Evolutionary conservation across 2,888 invertebrate species (phyloP).

Genomic region (Leptodirus hochenwartii): DNA sequence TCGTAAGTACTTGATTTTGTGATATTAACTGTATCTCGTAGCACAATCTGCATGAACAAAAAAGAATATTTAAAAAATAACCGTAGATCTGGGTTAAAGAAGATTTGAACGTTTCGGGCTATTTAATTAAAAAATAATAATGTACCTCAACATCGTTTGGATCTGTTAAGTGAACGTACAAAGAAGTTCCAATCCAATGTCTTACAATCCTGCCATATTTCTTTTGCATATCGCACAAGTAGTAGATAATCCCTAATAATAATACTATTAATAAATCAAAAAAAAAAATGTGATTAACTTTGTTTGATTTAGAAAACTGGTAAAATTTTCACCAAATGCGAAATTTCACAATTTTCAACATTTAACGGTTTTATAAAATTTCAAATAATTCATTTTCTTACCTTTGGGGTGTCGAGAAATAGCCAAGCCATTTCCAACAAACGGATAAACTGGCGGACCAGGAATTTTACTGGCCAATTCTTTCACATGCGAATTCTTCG

Average conservation of each 20-base stretch:
- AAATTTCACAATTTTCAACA: no score
- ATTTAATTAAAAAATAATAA: slow-evolving; percentile 2
- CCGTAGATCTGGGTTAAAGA: slow-evolving; percentile 3
- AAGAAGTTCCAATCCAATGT: slow-evolving; percentile 5
- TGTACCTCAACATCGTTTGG: slow-evolving; percentile 8
- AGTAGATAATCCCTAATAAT: slow-evolving; percentile 5
- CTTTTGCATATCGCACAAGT: slow-evolving; percentile 3
- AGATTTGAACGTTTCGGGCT: slow-evolving; percentile 1
- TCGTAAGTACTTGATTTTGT: slow-evolving; percentile 7
- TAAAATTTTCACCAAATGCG: no score
- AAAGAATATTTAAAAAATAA: no score
- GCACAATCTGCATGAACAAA: slow-evolving; percentile 7
- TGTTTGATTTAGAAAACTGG: no score
- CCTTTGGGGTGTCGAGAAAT: not conserved
- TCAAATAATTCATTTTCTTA: no score
- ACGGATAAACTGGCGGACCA: no score
- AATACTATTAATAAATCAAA: no score
- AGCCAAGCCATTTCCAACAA: no score
- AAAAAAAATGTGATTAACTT: no score
- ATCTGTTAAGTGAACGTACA: slow-evolving; percentile 7
- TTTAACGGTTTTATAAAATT: no score
- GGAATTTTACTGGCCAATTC: slow-evolving; percentile 2
- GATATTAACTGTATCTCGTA: slow-evolving; percentile 7
- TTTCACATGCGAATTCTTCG: not conserved
- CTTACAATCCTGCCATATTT: slow-evolving; percentile 7